These are phyloP conservation scores for Platyura marginata DNA, from an alignment of 1,140 invertebrate species.

Conservation along the genomic window DNA sequence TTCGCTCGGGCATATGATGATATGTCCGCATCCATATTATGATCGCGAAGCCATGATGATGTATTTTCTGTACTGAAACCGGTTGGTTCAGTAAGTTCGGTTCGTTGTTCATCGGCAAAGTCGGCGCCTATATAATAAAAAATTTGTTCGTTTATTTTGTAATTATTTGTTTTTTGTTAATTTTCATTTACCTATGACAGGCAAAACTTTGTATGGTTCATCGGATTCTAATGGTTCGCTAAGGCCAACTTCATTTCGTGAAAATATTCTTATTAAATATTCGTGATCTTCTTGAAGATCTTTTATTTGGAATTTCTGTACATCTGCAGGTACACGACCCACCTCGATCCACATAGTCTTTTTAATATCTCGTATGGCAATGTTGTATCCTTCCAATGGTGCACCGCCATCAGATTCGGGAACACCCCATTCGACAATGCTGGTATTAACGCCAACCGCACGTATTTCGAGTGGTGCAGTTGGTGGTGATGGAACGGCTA, in stretches of 20 bases:
- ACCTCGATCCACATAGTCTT: slow-evolving; percentile 96
- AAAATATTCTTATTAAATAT: slow-evolving; percentile 79
- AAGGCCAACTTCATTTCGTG: slow-evolving; percentile 85
- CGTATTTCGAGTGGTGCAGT: slow-evolving; percentile 75
- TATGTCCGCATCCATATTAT: slow-evolving; percentile 85
- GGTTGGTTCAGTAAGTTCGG: slow-evolving; percentile 39
- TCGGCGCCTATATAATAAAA: slow-evolving; percentile 29
- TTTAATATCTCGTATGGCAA: slow-evolving; percentile 77
- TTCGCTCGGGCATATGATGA: slow-evolving; percentile 67
- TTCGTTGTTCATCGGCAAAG: slow-evolving; percentile 34
- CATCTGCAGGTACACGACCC: slow-evolving; percentile 60
- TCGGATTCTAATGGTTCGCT: slow-evolving; percentile 88
- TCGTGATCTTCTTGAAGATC: slow-evolving; percentile 79
- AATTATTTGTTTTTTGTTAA: too few species aligned
- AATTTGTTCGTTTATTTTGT: neutral
- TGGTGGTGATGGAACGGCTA: slow-evolving; percentile 74
- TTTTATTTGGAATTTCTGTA: slow-evolving; percentile 66
- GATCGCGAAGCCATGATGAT: slow-evolving; percentile 79
- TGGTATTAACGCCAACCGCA: slow-evolving; percentile 59
- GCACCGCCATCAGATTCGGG: slow-evolving; percentile 88
- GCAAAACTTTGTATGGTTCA: slow-evolving; percentile 71
- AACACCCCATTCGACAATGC: slow-evolving; percentile 81
- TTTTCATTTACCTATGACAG: slow-evolving; percentile 47
- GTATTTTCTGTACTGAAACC: slow-evolving; percentile 79
- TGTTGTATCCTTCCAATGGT: slow-evolving; percentile 76